A percentile compares a stretch with the other conserved stretches of the same genome.
These are phyloP conservation scores for Procambarus virginalis DNA, from an alignment of 1,140 invertebrate species.

Conservation along the genomic window DNA sequence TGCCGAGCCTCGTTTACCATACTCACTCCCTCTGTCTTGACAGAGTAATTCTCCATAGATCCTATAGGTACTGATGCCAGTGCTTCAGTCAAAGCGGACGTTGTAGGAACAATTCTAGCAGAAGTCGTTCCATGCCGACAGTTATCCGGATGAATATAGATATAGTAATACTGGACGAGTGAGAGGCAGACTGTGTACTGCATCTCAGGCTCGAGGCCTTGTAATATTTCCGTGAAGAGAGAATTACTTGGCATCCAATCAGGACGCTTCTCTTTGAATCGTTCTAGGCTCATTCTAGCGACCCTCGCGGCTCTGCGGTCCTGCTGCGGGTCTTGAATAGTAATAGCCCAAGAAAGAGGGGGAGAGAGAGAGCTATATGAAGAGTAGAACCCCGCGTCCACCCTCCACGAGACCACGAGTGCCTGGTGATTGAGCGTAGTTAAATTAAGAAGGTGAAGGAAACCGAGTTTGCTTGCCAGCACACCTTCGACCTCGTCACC, in stretches of 20 bases:
- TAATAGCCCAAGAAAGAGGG: conserved; percentile 53
- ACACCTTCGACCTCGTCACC: conserved; percentile 48
- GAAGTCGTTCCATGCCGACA: conserved; percentile 26
- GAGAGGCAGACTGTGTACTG: conserved; percentile 34
- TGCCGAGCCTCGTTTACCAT: conserved; percentile 5
- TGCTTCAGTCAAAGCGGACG: neutral
- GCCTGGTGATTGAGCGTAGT: conserved; percentile 46
- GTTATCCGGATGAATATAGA: conserved; percentile 35
- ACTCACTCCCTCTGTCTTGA: conserved; percentile 26
- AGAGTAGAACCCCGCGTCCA: conserved; percentile 43
- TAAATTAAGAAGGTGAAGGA: conserved; percentile 41
- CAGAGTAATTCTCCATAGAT: conserved; percentile 7
- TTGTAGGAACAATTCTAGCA: neutral
- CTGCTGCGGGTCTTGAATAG: neutral
- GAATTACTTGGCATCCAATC: conserved; percentile 31
- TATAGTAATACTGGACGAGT: conserved; percentile 11
- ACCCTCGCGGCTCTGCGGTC: neutral
- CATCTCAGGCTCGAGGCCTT: conserved; percentile 18
- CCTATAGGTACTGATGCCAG: neutral
- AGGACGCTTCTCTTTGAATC: conserved; percentile 24
- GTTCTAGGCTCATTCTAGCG: conserved; percentile 28
- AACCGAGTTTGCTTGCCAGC: neutral
- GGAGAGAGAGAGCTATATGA: neutral
- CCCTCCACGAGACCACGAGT: conserved; percentile 49
- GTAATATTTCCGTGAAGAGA: conserved; percentile 41